Percentiles rank a stretch among this genome's conserved stretches.
Evolutionary conservation across 2,797 vertebrate species (phyloP).

Genomic region (Apogon hyalosoma): DNA sequence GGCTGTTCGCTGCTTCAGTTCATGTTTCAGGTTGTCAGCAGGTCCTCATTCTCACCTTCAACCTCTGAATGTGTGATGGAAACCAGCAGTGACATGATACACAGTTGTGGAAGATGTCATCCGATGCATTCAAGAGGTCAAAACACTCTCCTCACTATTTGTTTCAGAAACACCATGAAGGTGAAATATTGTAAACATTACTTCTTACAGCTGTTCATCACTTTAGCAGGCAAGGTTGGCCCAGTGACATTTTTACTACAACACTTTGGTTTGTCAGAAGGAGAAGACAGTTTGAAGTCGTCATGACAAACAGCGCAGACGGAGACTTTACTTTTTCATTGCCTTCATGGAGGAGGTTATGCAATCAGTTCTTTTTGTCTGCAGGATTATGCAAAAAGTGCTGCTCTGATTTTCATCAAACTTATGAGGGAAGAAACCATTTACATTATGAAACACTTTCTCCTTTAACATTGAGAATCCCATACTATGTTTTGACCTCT

Average conservation of each 20-base stretch:
- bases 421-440: too few species aligned
- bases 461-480: too few species aligned
- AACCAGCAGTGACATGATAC: not conserved
- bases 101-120: not conserved
- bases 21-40: slow-evolving; percentile 50
- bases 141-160: not conserved
- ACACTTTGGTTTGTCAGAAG: not conserved
- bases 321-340: too few species aligned
- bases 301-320: not conserved
- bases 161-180: not conserved
- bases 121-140: not conserved
- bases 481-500: too few species aligned
- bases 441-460: too few species aligned
- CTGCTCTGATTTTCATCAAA: too few species aligned
- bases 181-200: slow-evolving; percentile 2
- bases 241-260: not conserved
- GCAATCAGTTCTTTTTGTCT: too few species aligned
- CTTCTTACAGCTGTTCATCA: not conserved
- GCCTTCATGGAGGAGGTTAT: too few species aligned
- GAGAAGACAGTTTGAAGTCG: not conserved
- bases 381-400: too few species aligned
- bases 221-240: not conserved
- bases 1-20: slow-evolving; percentile 11
- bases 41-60: slow-evolving; percentile 49
- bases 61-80: slow-evolving; percentile 26